Evolutionary conservation across 2,888 invertebrate species (phyloP), one percentile per base, ranked within the genome.

Genomic region (Trisateles emortualis): DNA sequence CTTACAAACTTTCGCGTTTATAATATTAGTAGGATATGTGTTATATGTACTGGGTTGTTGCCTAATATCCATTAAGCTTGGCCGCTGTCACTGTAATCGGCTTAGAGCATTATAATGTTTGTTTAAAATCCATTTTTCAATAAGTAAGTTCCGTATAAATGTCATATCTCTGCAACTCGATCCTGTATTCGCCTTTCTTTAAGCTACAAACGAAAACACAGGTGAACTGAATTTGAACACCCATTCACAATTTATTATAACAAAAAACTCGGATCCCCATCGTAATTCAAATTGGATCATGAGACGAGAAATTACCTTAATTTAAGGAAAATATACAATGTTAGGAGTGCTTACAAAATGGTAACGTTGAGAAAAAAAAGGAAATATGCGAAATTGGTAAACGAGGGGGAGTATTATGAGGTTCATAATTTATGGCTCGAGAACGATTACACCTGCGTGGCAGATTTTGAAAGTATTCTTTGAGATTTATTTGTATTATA

Each of bases 271-370:
- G 35, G 38, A 54, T 29, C 58, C 62, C 57, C 52, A 44, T 58
- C 71, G 60, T 73, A 68, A 71, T 71, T 74, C 68, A 74, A 68
- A 74, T 68, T 67, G 74, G 74, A 74, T 74, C 70, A 74, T 64
- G 64, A 61, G 62, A 72, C 66, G 71, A 68, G 64, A 72, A 74
- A 72, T 68, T 70, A 74, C 72, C 67, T 64, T 74, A 71, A 74
- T 72, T 72, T 61, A 59, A 57, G 57, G 62, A 74, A 74, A 70
- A 71, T 71, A 65, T 64, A 71, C 71, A 70, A 67, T 45, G 64
- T 67, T 60, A 53, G 39, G 59, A 56, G 53, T 59, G 46, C 58
- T 61, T 48, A 62, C 63, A 68, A 59, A 70, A 68, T 59, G 68
- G 59, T 59, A 47, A 53, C 58, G 45, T 38, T 14, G 30, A 10